Conservation (phyloP, 2,113 vertebrate species). For the Campylomormyrus numenius region DNA sequence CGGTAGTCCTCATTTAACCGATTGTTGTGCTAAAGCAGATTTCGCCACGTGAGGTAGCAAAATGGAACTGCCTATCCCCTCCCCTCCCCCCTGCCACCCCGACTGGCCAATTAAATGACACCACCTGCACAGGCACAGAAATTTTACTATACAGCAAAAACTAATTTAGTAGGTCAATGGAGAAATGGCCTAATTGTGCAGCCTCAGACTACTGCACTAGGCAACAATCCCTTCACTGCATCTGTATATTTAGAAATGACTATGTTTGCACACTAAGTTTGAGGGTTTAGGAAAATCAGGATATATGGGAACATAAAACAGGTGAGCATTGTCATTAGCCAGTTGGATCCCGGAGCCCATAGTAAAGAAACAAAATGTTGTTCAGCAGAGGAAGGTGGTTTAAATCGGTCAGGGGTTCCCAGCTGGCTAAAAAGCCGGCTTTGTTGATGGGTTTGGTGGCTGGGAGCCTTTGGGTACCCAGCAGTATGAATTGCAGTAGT, state of each 20-base stretch:
- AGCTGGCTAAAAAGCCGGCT: background rate
- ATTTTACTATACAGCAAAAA: background rate
- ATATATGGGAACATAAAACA: background rate
- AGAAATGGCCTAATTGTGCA: background rate
- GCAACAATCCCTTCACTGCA: background rate
- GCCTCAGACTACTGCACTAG: background rate
- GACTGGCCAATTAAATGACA: background rate
- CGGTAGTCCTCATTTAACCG: background rate
- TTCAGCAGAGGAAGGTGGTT: background rate
- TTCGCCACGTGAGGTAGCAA: background rate
- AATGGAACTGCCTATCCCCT: background rate
- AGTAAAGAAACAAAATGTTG: background rate
- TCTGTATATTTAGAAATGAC: background rate
- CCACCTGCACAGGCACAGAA: background rate
- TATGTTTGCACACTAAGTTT: background rate
- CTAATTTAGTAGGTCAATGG: background rate
- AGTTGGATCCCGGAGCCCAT: background rate
- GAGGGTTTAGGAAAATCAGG: background rate
- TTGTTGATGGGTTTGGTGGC: background rate
- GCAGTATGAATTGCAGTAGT: background rate
- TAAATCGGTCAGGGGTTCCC: background rate
- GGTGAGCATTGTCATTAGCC: background rate
- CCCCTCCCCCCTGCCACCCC: background rate
- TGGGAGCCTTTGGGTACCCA: background rate
- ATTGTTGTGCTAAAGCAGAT: background rate